These are phyloP conservation scores for Napeogenes sylphis DNA, from an alignment of 2,888 invertebrate genomes.

Conservation along the genomic window DNA sequence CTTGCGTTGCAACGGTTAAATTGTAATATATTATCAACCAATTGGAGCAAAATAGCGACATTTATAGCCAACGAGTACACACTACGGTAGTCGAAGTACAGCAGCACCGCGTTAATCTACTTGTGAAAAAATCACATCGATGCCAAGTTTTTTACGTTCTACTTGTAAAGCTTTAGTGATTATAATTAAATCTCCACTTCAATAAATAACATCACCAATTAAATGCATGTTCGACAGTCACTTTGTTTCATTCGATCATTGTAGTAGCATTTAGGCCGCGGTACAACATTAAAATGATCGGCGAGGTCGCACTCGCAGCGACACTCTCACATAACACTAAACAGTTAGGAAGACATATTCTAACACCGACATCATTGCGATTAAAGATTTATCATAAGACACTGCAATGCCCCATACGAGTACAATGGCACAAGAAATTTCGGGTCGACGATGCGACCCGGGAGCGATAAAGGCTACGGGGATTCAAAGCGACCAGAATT, in stretches of 20 bases:
- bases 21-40: neutral
- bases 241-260: conserved; percentile 47
- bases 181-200: conserved; percentile 48
- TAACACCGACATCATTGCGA: conserved; percentile 20
- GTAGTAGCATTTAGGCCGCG: conserved; percentile 55
- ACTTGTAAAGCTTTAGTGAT: conserved; percentile 61
- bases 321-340: conserved; percentile 15
- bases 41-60: too few species aligned
- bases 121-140: conserved; percentile 30
- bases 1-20: neutral
- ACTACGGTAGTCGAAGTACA: neutral
- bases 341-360: conserved; percentile 31
- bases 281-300: conserved; percentile 7
- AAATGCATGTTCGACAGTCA: conserved; percentile 70
- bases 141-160: conserved; percentile 31
- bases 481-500: conserved; percentile 19
- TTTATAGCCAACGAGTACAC: too few species aligned
- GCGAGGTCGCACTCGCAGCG: neutral
- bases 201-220: conserved; percentile 61
- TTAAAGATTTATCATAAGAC: conserved; percentile 21
- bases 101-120: conserved; percentile 16
- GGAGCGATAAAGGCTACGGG: conserved; percentile 11
- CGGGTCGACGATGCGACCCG: conserved; percentile 12
- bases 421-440: conserved; percentile 25
- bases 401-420: conserved; percentile 13